phyloP scores from a whole-genome alignment of 1,140 invertebrate species.

The Euwallacea fornicatus region DNA sequence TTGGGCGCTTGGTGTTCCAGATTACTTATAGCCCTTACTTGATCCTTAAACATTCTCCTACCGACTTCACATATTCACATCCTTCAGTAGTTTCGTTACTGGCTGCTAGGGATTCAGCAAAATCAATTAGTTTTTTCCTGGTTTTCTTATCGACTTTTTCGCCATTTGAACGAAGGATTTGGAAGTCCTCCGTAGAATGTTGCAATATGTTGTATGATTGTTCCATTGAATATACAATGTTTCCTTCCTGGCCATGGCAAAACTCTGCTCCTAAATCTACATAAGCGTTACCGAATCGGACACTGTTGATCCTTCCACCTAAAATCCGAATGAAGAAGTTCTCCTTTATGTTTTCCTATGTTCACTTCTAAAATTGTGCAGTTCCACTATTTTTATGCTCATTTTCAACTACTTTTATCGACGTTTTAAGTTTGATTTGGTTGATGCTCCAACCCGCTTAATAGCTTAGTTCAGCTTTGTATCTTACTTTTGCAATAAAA shows the following conservation, averaged over 20 bases:
- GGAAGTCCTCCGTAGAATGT: constrained; percentile 32
- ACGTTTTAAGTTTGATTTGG: too few relatives aligned
- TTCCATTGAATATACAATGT: constrained; percentile 68
- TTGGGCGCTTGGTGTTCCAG: not conserved
- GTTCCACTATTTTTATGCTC: too few relatives aligned
- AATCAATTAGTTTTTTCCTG: constrained; percentile 17
- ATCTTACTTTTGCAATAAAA: too few relatives aligned
- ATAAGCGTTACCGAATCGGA: constrained; percentile 61
- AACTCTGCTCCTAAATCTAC: constrained; percentile 80
- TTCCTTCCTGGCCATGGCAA: constrained; percentile 75
- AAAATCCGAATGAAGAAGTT: not conserved
- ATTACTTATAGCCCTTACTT: constrained; percentile 5
- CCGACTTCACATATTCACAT: constrained; percentile 20
- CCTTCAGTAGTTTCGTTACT: constrained; percentile 12
- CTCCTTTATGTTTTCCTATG: not conserved
- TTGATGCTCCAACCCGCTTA: too few relatives aligned
- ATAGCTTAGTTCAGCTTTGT: too few relatives aligned
- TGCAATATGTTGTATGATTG: constrained; percentile 59
- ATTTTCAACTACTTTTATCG: too few relatives aligned
- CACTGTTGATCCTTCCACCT: constrained; percentile 66
- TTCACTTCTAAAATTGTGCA: not conserved
- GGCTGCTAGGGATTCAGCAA: constrained; percentile 17
- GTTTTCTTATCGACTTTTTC: constrained; percentile 8
- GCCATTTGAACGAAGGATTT: constrained; percentile 37
- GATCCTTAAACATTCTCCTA: constrained; percentile 37